Evolutionary conservation across 2,113 vertebrate species (phyloP), one percentile per base, ranked within the genome.

Genomic region (Meriones unguiculatus): DNA sequence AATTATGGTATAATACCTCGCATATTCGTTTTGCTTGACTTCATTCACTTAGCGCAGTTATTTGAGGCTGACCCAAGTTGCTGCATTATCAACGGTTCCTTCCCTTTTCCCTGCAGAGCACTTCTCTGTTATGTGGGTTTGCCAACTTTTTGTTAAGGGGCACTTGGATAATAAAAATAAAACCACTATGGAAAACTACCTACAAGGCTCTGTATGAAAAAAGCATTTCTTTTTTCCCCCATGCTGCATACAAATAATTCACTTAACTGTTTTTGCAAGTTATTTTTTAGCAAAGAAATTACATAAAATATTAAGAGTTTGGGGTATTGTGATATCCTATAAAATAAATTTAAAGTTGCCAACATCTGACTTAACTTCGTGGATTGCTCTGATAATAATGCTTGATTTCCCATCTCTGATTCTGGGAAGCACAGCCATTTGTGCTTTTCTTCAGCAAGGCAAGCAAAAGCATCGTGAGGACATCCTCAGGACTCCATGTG

Each of bases 211-310:
- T 88, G 22, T 18, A 38, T 10, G 50, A 38, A 67, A 4, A 6
- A 52, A 35, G 24, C 54, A 57, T 28, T 77, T 90, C 30, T 41
- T 91, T 17, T 62, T 32, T 62, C n/a, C 46, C 28, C 8, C 3
- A 1, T 62, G 65, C 30, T 64, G 11, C 73, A 81, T 52, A 59
- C 54, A 87, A 76, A 12, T 22, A 95, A 32, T 92, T 75, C 28
- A 65, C n/a, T 13, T 72, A 67, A 67, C 5, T 84, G 11, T 14
- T 67, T 72, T 88, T 77, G 25, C 30, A 91, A 82, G n/a, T 62
- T 73, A 89, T 91, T 93, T 89, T 91, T 72, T 85, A 89, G 77
- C n/a, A 91, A 57, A 38, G 1, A 17, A 67, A 17, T 65, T 90
- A 22, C 78, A 52, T 69, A 78, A 89, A 80, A 75, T 41, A 85